Evolutionary conservation across 2,888 invertebrate species (phyloP), one percentile per base, ranked within the genome.

Genomic region (Scaptomyza tumidula): DNA sequence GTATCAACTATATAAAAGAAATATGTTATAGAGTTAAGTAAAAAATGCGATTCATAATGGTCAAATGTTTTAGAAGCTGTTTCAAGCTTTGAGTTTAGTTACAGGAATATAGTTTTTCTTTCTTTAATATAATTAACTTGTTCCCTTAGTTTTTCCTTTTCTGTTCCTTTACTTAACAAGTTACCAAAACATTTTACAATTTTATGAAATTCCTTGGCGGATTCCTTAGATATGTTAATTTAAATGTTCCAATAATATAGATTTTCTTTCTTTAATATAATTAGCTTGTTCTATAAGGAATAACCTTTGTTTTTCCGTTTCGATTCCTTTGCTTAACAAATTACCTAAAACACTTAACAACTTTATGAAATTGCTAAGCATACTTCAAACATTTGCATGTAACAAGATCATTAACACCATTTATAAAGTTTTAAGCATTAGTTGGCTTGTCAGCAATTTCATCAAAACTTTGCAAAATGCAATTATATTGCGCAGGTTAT

Each of bases 1-100:
- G 91, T 39, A 39, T 39, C 6, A 9, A 13, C 13, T 4, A 13
- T 37, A 37, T 33, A 35, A 10, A 33, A 33, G 33, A 29, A 29
- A 29, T 29, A 29, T 24, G 24, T 24, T 3, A 4, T 24, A 24
- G 24, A 24, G 24, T 24, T 4, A 24, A 24, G 24, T 24, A 2
- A 4, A 0, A 3, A 24, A 24, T 24, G 24, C 24, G 24, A 24
- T 24, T 24, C 24, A 24, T 24, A 24, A 24, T 24, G 3, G 24
- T 24, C 0, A 24, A 24, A 24, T 24, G 24, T 4, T 24, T 24
- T 24, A 24, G 3, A 3, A 24, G 24, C 24, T 24, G 24, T 24
- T 24, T 24, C 2, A 4, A 19, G 19, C 19, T 19, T 19, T 19
- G 19, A 19, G 1, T 19, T 19, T 19, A 2, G 24, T 24, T 24